Conservation (phyloP, 92 coral and sea anemone species). For the Porites cylindrica region DNA sequence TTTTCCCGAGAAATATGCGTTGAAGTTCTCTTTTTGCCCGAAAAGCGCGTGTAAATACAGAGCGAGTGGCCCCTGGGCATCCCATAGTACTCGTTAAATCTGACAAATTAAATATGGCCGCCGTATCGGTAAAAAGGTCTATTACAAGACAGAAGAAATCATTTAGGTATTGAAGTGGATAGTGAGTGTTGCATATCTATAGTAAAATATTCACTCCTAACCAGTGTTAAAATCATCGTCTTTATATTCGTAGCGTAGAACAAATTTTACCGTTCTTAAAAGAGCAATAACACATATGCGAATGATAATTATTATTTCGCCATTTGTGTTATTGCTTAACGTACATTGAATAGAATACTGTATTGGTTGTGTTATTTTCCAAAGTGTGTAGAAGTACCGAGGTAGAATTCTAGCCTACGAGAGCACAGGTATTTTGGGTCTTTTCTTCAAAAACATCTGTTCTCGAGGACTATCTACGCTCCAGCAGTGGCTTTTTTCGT, state of each 20-base stretch:
- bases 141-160: not conserved
- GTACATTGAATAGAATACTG: not conserved
- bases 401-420: not conserved
- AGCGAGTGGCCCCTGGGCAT: too few species aligned
- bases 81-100: too few species aligned
- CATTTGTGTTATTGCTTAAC: not conserved
- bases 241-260: not conserved
- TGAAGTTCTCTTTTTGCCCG: too few species aligned
- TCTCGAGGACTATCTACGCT: not conserved
- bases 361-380: not conserved
- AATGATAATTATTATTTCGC: not conserved
- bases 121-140: too few species aligned
- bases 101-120: too few species aligned
- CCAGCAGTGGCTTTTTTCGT: not conserved
- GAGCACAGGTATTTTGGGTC: not conserved
- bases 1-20: too few species aligned
- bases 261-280: not conserved
- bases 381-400: not conserved
- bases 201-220: not conserved
- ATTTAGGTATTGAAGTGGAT: not conserved
- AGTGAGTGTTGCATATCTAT: not conserved
- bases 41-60: too few species aligned
- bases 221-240: not conserved
- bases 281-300: not conserved
- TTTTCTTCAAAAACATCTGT: not conserved